These are phyloP conservation scores for Endotricha flammealis DNA, from an alignment of 2,888 invertebrate species.

Conservation along the genomic window DNA sequence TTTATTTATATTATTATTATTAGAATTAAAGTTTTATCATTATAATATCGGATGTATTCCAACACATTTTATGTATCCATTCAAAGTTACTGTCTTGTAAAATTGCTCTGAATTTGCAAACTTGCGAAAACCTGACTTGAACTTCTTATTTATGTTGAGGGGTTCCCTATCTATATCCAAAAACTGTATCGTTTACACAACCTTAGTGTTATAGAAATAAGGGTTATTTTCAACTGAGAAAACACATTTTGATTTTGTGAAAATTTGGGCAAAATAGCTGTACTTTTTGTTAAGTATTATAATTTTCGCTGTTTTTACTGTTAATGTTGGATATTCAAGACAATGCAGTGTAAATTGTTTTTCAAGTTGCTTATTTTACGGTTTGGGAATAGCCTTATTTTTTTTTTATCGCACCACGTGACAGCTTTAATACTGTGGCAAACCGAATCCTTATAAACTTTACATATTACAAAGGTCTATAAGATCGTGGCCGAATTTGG, in stretches of 20 bases:
- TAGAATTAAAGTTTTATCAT: too few species aligned
- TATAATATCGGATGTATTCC: too few species aligned
- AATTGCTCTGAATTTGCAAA: constrained; percentile 8
- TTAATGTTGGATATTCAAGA: not conserved
- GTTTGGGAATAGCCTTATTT: too few species aligned
- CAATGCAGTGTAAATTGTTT: not conserved
- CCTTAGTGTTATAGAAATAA: not conserved
- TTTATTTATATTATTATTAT: too few species aligned
- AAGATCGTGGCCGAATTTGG: too few species aligned
- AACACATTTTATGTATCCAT: constrained; percentile 2
- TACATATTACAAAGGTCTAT: too few species aligned
- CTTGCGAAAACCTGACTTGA: constrained; percentile 1
- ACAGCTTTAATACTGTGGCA: too few species aligned
- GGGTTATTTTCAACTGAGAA: not conserved
- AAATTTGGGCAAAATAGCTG: not conserved
- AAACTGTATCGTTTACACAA: not conserved
- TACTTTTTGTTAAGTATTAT: constrained; percentile 5
- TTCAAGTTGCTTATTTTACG: not conserved
- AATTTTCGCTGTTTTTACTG: not conserved
- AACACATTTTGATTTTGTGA: not conserved
- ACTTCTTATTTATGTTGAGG: constrained; percentile 5
- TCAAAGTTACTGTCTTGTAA: constrained; percentile 4
- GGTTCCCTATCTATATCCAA: constrained; percentile 4
- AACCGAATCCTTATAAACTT: too few species aligned
- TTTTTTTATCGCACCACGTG: not conserved